Base-by-base conservation (phyloP, 1,140 invertebrate species). In the Ceratina australensis region DNA sequence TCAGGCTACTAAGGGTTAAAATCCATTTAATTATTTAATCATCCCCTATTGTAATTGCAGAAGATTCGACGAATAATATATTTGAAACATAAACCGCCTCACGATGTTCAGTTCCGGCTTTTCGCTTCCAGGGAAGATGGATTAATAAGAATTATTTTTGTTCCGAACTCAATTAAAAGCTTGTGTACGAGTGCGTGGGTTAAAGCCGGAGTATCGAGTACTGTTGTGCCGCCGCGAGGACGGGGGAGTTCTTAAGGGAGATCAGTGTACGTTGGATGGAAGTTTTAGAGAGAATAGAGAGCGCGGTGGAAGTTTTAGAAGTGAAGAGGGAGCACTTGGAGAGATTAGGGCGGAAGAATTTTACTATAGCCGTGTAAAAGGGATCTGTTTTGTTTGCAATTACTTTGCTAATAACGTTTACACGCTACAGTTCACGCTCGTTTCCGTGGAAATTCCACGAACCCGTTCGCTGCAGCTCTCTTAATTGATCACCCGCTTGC, bases 261-360 rank as follows among this genome's bases (percentile, higher is more conserved):
- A 68, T 68, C 66, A 22, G 52, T 56, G 52, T 33, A 68, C 66
- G 26, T 3, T 33, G 66, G 50, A 1, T 1, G 67, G 67, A 69
- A 57, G 67, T 69, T 69, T 69, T 57, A 69, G 54, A 22, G 33
- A 57, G 67, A 42, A 57, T 22, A 57, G 54, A 57, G 67, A 16
- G 12, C 20, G 54, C 1, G 16, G 16, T 26, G 54, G 54, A 69
- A 69, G 67, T 69, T 69, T 69, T 69, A 69, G 67, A 57, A 33
- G 24, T 28, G 66, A 56, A 56, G 66, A 20, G 66, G 54, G 20
- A 57, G 28, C 12, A 42, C 67, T 56, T 69, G 67, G 2, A 24
- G 20, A 24, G 67, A 57, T 69, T 47, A 69, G n/a, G 15, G 8
- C 26, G 50, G 4, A 3, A 0, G 52, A 33, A 56, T 56, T 56